Evolutionary conservation across 64 coral and sea anemone species (phyloP).

Genomic region (Platygyra sinensis): DNA sequence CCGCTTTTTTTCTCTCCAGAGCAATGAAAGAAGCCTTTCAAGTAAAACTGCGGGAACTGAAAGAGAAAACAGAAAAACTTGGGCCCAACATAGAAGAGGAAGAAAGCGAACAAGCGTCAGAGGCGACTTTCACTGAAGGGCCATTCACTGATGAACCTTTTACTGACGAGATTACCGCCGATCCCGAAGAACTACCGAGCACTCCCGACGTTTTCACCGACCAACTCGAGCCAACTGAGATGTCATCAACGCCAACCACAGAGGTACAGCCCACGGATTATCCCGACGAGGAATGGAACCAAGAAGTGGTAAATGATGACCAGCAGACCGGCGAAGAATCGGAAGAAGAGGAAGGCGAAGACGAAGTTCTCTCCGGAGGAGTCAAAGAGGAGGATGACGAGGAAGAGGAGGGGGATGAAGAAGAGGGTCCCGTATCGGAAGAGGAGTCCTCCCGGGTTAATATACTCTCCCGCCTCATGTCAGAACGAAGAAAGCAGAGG

Average conservation of each 20-base stretch:
- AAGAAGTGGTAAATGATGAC: too few species aligned
- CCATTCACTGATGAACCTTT: too few species aligned
- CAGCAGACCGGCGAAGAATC: too few species aligned
- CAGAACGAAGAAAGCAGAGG: not conserved
- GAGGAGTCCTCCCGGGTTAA: not conserved
- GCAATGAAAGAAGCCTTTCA: not conserved
- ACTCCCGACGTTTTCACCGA: not conserved
- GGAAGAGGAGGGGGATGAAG: not conserved
- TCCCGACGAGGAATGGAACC: not conserved
- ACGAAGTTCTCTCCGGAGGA: not conserved
- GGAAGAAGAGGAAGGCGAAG: too few species aligned
- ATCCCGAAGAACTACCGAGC: too few species aligned
- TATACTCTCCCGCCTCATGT: not conserved
- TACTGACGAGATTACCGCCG: too few species aligned
- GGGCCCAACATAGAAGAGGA: too few species aligned
- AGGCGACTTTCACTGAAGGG: too few species aligned
- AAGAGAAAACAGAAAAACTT: not conserved
- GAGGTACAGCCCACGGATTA: not conserved
- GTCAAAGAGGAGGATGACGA: not conserved
- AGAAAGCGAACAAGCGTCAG: too few species aligned
- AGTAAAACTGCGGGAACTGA: not conserved
- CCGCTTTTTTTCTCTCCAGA: not conserved
- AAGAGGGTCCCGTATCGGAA: not conserved
- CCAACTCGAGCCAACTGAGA: not conserved
- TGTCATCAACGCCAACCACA: not conserved